A percentile compares a stretch with the other conserved stretches of the same genome.
Evolutionary conservation across 2,888 invertebrate genomes (phyloP).

Genomic region (Harpalus rufipes): DNA sequence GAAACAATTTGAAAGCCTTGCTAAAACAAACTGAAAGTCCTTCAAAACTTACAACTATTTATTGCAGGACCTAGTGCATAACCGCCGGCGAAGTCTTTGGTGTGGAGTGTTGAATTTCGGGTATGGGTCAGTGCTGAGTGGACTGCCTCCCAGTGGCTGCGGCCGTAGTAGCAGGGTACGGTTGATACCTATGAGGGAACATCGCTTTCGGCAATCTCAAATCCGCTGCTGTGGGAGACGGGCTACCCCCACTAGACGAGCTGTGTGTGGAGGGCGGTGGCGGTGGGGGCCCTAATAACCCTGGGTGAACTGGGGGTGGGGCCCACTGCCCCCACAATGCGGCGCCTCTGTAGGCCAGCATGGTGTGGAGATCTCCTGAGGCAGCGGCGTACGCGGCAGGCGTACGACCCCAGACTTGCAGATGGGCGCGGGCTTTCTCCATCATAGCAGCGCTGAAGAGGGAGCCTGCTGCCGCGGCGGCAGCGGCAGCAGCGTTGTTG

Average conservation of each 20-base stretch:
- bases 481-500: conserved; percentile 74
- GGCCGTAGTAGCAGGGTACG: conserved; percentile 74
- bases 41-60: conserved; percentile 1
- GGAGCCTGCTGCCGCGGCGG: conserved; percentile 72
- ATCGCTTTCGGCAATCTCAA: conserved; percentile 77
- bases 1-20: background rate
- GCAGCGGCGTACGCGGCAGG: conserved; percentile 78
- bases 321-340: conserved; percentile 77
- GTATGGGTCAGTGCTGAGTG: conserved; percentile 71
- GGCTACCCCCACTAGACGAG: conserved; percentile 82
- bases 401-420: conserved; percentile 79
- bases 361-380: conserved; percentile 75
- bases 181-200: conserved; percentile 77
- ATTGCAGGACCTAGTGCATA: conserved; percentile 10
- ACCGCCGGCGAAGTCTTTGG: conserved; percentile 41
- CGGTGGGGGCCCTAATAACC: conserved; percentile 75
- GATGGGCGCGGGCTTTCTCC: conserved; percentile 79
- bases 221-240: conserved; percentile 77
- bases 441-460: conserved; percentile 79
- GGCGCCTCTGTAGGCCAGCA: conserved; percentile 73
- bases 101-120: conserved; percentile 5
- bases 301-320: conserved; percentile 74
- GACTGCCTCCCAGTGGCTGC: conserved; percentile 68
- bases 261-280: conserved; percentile 79
- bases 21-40: background rate